A percentile compares a stretch with the other conserved stretches of the same genome.
These are phyloP conservation scores for Gonocerus acuteangulatus DNA, from an alignment of 2,888 invertebrate species.

Conservation along the genomic window DNA sequence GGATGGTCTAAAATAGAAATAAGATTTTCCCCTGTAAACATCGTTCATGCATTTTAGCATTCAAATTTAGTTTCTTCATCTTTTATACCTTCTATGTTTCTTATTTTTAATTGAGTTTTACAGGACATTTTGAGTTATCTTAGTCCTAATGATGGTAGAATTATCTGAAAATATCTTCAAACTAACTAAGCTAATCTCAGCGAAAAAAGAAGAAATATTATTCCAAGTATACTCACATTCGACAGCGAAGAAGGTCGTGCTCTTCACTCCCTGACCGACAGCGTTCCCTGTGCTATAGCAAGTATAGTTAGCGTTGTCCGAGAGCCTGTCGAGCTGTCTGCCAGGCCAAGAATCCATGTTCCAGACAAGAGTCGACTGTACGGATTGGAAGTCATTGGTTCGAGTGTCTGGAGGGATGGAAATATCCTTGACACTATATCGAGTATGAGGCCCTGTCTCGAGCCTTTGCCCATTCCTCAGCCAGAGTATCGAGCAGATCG, in stretches of 20 bases:
- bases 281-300: slow-evolving; percentile 71
- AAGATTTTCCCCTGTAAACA: too few relatives aligned
- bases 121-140: too few relatives aligned
- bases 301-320: slow-evolving; percentile 74
- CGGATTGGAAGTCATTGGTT: slow-evolving; percentile 72
- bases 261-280: slow-evolving; percentile 72
- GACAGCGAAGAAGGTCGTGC: slow-evolving; percentile 75
- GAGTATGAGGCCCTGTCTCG: slow-evolving; percentile 43
- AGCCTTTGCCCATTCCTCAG: slow-evolving; percentile 67
- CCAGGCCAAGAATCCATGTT: slow-evolving; percentile 79
- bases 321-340: slow-evolving; percentile 63
- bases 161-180: too few relatives aligned
- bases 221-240: slow-evolving; percentile 84
- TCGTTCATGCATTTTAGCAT: too few relatives aligned
- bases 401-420: slow-evolving; percentile 64
- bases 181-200: too few relatives aligned
- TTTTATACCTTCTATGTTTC: too few relatives aligned
- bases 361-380: slow-evolving; percentile 80
- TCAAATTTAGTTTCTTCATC: too few relatives aligned
- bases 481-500: slow-evolving; percentile 78
- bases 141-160: too few relatives aligned
- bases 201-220: too few relatives aligned
- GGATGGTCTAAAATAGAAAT: too few relatives aligned
- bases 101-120: too few relatives aligned
- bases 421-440: slow-evolving; percentile 60